Percentiles rank a stretch among this genome's conserved stretches.
phyloP scores from a whole-genome alignment of 2,113 vertebrate species.

The Phaetusa simplex region DNA sequence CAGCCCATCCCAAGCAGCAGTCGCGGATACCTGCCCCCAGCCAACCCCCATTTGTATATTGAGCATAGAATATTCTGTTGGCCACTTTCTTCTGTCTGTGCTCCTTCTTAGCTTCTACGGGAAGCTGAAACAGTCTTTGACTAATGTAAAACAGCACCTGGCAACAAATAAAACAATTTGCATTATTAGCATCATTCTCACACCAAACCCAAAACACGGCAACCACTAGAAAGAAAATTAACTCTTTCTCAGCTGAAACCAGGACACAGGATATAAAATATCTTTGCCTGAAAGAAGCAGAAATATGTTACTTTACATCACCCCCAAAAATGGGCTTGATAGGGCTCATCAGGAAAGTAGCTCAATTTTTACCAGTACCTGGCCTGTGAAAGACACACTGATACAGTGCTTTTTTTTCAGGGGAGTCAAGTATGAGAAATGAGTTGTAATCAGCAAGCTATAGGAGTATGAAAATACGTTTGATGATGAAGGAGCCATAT shows the following conservation, averaged over 20 bases:
- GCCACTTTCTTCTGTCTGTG: not conserved
- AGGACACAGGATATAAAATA: not conserved
- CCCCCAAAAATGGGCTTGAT: not conserved
- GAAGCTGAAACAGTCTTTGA: not conserved
- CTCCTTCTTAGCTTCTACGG: not conserved
- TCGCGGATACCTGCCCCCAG: no score
- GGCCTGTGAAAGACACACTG: not conserved
- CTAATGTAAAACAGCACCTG: not conserved
- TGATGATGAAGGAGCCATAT: not conserved
- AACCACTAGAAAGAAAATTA: not conserved
- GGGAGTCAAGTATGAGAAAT: not conserved
- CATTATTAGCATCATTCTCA: not conserved
- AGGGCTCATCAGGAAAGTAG: not conserved
- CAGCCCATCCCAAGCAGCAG: not conserved
- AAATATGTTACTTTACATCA: not conserved
- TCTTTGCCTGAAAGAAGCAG: not conserved
- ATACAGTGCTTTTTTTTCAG: not conserved
- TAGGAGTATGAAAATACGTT: not conserved
- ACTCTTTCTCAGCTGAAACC: not conserved
- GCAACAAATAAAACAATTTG: not conserved
- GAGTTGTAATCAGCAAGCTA: not conserved
- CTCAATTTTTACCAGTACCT: not conserved
- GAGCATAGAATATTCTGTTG: not conserved
- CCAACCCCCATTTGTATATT: not conserved
- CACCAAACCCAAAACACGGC: not conserved